These are phyloP conservation scores for Cathartes aura DNA, from an alignment of 2,113 vertebrate genomes.

Conservation along the genomic window DNA sequence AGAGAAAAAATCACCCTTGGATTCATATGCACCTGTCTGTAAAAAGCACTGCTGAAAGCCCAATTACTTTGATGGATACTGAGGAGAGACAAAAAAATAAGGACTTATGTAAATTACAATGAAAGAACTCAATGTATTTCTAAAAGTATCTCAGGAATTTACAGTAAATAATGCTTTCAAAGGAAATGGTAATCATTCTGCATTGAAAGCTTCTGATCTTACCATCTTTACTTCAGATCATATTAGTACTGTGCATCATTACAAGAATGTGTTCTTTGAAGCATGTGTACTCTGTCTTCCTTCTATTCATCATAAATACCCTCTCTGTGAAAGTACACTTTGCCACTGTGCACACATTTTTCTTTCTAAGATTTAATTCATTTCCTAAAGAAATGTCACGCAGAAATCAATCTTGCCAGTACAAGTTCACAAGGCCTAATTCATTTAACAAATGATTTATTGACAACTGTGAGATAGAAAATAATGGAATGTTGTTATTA, in stretches of 20 bases:
- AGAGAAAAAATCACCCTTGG: not conserved
- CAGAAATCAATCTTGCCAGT: constrained; percentile 41
- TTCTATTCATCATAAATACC: constrained; percentile 51
- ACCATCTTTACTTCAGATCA: constrained; percentile 40
- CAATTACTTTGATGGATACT: not conserved
- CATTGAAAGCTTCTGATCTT: constrained; percentile 53
- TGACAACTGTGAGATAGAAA: constrained; percentile 35
- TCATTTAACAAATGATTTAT: constrained; percentile 53
- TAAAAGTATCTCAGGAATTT: constrained; percentile 14
- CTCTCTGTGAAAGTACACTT: constrained; percentile 28
- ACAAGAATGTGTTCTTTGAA: constrained; percentile 63
- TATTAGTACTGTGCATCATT: constrained; percentile 48
- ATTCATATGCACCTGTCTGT: not conserved
- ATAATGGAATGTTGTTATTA: constrained; percentile 27
- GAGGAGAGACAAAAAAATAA: not conserved
- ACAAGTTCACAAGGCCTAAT: constrained; percentile 31
- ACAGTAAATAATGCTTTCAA: constrained; percentile 61
- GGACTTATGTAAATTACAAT: constrained; percentile 26
- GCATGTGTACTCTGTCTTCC: constrained; percentile 32
- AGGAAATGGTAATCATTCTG: constrained; percentile 38
- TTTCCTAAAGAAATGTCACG: constrained; percentile 41
- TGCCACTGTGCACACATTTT: constrained; percentile 18
- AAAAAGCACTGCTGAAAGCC: constrained; percentile 32
- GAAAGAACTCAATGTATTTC: not conserved
- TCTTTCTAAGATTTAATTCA: constrained; percentile 49